Percentiles rank a stretch among this genome's conserved stretches.
These are phyloP conservation scores for Heterotis niloticus DNA, from an alignment of 2,113 vertebrate species.

Conservation along the genomic window DNA sequence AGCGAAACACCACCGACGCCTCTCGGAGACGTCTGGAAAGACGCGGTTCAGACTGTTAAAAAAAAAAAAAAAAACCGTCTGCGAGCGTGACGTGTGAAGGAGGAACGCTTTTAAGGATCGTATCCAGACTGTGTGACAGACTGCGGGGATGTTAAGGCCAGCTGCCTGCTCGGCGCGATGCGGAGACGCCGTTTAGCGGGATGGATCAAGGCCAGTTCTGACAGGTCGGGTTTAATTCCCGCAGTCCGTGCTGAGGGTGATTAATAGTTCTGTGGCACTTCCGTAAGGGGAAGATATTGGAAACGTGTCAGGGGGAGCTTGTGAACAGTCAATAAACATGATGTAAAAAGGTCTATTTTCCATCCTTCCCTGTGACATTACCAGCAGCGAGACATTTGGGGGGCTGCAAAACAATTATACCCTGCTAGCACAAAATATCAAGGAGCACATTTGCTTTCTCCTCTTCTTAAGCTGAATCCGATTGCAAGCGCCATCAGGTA, in stretches of 20 bases:
- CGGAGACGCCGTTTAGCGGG: background rate
- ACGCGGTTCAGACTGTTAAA: background rate
- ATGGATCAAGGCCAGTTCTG: slow-evolving; percentile 14
- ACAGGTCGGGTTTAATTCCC: slow-evolving; percentile 20
- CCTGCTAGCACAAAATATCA: background rate
- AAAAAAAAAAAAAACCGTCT: background rate
- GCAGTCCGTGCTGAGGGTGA: background rate
- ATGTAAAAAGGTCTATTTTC: slow-evolving; percentile 32
- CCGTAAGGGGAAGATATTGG: slow-evolving; percentile 26
- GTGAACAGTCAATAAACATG: slow-evolving; percentile 30
- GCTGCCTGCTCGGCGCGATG: background rate
- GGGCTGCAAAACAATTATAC: slow-evolving; percentile 27
- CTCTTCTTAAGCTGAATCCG: background rate
- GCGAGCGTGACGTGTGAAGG: background rate
- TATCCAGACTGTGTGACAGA: background rate
- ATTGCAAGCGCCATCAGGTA: background rate
- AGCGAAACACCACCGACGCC: too few relatives aligned
- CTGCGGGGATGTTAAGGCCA: slow-evolving; percentile 1
- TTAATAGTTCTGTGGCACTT: slow-evolving; percentile 12
- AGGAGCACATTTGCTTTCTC: background rate
- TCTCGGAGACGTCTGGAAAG: background rate
- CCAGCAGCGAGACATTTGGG: slow-evolving; percentile 20
- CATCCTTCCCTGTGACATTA: slow-evolving; percentile 19
- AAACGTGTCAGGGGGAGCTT: slow-evolving; percentile 26
- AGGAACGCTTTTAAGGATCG: background rate